Conservation (phyloP, 2,888 invertebrate species). For the Cantharis rustica region DNA sequence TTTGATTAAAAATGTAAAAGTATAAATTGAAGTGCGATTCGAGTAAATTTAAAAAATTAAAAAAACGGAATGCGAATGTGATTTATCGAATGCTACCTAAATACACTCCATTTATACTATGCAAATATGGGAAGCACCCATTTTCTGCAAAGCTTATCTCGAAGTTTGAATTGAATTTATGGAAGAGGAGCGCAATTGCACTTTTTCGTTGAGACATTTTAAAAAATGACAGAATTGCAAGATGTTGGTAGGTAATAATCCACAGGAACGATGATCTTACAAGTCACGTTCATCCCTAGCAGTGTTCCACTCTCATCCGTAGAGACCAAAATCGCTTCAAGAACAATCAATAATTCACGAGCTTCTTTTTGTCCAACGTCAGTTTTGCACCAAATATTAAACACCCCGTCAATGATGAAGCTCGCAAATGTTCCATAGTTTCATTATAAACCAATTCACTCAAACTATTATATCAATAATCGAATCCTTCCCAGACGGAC, state of each 20-base stretch:
- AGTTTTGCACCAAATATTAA: slow-evolving; percentile 28
- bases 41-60: background rate
- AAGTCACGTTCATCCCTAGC: slow-evolving; percentile 37
- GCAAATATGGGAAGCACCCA: background rate
- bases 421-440: slow-evolving; percentile 19
- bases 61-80: background rate
- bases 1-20: background rate
- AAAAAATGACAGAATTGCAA: slow-evolving; percentile 9
- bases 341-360: slow-evolving; percentile 41
- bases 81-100: background rate
- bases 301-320: slow-evolving; percentile 23
- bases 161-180: background rate
- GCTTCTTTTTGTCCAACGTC: slow-evolving; percentile 29
- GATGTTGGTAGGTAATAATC: slow-evolving; percentile 22
- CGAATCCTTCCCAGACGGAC: too few species aligned
- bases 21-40: background rate
- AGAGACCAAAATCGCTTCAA: slow-evolving; percentile 33
- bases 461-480: too few species aligned
- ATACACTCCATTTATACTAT: background rate
- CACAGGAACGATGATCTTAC: slow-evolving; percentile 19
- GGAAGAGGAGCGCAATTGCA: background rate
- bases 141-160: background rate
- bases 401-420: slow-evolving; percentile 22
- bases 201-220: slow-evolving; percentile 7
- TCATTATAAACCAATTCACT: slow-evolving; percentile 11